Evolutionary conservation across 2,888 invertebrate genomes (phyloP), one percentile per base, ranked within the genome.

Genomic region (Parochlus steinenii): DNA sequence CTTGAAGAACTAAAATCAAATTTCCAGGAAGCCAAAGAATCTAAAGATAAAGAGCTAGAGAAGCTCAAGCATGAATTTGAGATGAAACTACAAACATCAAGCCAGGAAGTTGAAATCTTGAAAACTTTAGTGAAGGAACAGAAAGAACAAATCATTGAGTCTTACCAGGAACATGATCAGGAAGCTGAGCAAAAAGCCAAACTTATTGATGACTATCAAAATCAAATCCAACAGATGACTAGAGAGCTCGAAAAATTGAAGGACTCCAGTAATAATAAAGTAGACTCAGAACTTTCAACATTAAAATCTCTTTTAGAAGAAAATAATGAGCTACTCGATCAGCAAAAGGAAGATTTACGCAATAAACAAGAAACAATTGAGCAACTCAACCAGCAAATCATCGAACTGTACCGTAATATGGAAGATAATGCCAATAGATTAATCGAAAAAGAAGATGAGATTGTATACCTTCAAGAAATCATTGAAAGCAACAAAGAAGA

Each of bases 281-380:
- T 52, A 23, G 44, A 47, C 26, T 39, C 42, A 12, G 49, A 55
- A 40, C 47, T 51, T 19, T 47, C 47, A 14, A 47, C 47, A 33
- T 37, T 54, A 4, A 45, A 45, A 7, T 45, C 48, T 12, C 33
- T 48, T 0, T 39, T 51, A 4, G 47, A 46, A 18, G 67, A 69
- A 49, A 68, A 68, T 48, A 61, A 60, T 45, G 62, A 65, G 40
- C 47, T 67, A 32, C 55, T 61, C 19, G 49, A 54, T 16, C 51
- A 53, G 41, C 43, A 51, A 3, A 27, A 39, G 15, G 46, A 48
- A 8, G 55, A 70, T 43, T 50, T 69, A 34, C 59, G 65, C 32
- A 51, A 69, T 29, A 58, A 66, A 53, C 61, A 73, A 56, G 65
- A 68, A 44, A 65, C 71, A 1, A 71, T 75, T 32, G 65, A 67